Evolutionary conservation across 2,113 vertebrate species (phyloP).

Genomic region (Poeciliopsis occidentalis): DNA sequence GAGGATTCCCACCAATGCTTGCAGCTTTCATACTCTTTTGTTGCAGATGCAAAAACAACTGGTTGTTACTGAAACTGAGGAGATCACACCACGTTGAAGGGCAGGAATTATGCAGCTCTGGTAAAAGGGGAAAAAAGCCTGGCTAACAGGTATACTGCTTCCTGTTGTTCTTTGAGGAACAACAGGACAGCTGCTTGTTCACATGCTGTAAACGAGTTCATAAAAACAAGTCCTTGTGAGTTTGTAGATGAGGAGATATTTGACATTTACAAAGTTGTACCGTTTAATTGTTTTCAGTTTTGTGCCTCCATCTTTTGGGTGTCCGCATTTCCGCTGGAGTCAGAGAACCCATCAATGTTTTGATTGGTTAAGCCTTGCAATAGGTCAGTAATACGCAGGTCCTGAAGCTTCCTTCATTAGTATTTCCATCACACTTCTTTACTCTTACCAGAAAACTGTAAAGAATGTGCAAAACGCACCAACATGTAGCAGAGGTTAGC

Average conservation of each 20-base stretch:
- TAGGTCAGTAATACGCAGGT: not conserved
- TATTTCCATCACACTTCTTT: not conserved
- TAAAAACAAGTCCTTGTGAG: not conserved
- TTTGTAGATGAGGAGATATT: not conserved
- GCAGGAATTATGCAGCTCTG: not conserved
- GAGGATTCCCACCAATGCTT: too few species aligned
- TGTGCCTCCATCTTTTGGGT: not conserved
- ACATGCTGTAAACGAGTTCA: not conserved
- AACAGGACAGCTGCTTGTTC: not conserved
- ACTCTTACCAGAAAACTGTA: not conserved
- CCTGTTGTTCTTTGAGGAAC: not conserved
- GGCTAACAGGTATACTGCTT: not conserved
- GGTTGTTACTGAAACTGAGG: not conserved
- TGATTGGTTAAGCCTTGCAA: not conserved
- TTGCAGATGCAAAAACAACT: not conserved
- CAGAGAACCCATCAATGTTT: not conserved
- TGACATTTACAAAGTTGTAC: not conserved
- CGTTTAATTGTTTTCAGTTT: not conserved
- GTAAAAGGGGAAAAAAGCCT: not conserved
- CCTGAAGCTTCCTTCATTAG: not conserved
- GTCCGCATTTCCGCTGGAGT: not conserved
- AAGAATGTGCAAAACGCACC: constrained; percentile 5
- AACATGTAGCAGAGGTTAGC: not conserved
- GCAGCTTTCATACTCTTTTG: not conserved
- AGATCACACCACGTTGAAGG: not conserved